These are phyloP conservation scores for Meghimatium bilineatum DNA, from an alignment of 2,888 invertebrate species.

Conservation along the genomic window DNA sequence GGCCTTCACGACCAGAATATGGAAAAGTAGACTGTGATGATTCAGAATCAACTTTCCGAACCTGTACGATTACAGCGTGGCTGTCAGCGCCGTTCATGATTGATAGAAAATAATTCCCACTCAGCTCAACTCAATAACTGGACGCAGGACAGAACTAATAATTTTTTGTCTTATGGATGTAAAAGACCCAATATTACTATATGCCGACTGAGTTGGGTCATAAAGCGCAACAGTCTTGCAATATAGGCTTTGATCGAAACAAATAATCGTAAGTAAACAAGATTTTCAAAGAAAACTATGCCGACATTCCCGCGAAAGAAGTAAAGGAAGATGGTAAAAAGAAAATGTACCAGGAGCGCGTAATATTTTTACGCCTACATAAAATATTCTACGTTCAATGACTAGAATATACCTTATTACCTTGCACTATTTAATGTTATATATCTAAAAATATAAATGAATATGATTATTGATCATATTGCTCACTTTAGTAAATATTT, in stretches of 20 bases:
- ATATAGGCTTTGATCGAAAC: not conserved
- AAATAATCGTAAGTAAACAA: not conserved
- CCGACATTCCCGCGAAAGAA: slow-evolving; percentile 30
- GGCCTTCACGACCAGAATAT: slow-evolving; percentile 68
- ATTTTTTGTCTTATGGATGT: too few relatives aligned
- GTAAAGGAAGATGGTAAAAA: not conserved
- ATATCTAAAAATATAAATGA: too few relatives aligned
- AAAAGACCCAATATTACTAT: not conserved
- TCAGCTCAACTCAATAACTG: not conserved
- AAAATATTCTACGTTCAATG: not conserved
- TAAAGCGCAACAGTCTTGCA: not conserved
- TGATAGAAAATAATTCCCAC: not conserved
- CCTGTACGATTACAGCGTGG: slow-evolving; percentile 53
- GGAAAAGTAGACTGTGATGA: slow-evolving; percentile 25
- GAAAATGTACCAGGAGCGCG: slow-evolving; percentile 3
- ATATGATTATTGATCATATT: too few relatives aligned
- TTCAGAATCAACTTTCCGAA: slow-evolving; percentile 55
- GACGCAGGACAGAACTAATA: not conserved
- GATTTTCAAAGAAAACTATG: not conserved
- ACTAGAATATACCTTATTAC: too few relatives aligned
- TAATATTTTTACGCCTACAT: not conserved
- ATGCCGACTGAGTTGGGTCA: not conserved
- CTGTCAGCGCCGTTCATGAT: slow-evolving; percentile 27
- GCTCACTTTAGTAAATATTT: too few relatives aligned
- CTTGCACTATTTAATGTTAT: not conserved